phyloP scores from a whole-genome alignment of 2,797 vertebrate genomes.

The Etheostoma nigrum region DNA sequence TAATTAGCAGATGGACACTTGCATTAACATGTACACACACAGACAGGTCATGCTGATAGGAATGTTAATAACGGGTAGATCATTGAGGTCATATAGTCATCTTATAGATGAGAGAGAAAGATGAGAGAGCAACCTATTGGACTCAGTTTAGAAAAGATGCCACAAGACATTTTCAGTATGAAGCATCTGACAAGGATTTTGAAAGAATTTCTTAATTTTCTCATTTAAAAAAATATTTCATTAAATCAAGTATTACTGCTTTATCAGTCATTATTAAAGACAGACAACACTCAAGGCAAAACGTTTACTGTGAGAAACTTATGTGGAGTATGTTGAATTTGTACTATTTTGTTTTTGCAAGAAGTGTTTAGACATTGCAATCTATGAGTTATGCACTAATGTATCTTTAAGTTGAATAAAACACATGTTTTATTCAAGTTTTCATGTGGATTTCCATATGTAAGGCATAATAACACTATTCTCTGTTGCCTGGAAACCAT shows the following conservation, averaged over 20 bases:
- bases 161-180: constrained; percentile 5
- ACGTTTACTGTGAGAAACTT: background rate
- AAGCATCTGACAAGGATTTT: constrained; percentile 16
- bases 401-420: constrained; percentile 1
- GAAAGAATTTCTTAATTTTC: background rate
- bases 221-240: background rate
- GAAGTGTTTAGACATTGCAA: background rate
- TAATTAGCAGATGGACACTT: constrained; percentile 79
- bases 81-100: constrained; percentile 65
- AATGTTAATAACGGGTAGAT: constrained; percentile 74
- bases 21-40: constrained; percentile 65
- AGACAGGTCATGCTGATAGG: constrained; percentile 63
- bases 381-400: background rate
- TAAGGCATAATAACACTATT: background rate
- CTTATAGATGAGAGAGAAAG: constrained; percentile 47
- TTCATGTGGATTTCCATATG: background rate
- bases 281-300: background rate
- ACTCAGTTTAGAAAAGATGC: constrained; percentile 32
- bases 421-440: no score
- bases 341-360: background rate
- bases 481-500: background rate
- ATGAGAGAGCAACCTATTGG: constrained; percentile 28
- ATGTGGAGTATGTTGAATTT: background rate
- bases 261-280: background rate
- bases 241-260: background rate